Base-by-base conservation (phyloP, 1,140 invertebrate species). In the Papilio polyxenes region DNA sequence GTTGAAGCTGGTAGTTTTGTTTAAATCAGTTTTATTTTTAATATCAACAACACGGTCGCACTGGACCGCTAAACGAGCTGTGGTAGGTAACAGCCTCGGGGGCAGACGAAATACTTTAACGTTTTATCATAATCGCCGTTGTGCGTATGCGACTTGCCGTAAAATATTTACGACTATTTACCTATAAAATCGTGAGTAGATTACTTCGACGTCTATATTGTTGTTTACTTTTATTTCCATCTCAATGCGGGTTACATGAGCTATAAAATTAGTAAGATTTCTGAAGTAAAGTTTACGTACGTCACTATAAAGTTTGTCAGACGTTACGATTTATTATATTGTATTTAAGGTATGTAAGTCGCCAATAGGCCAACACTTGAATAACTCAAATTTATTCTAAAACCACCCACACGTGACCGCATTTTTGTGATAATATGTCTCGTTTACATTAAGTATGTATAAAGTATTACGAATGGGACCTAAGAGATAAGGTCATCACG, bases 121-220 rank as follows among this genome's bases (percentile, higher is more conserved):
- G 84, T 82, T 85, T 87, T 85, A 86, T 86, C 82, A 83, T 79
- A 79, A 81, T 86, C 85, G 84, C 85, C 75, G 49, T 20, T 77
- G 48, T 77, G 20, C 75, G 75, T 53, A 77, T 77, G 75, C 48
- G 75, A 77, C 44, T 31, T 23, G 75, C 75, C 75, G 75, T 86
- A 87, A 86, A 87, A 83, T 86, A 87, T 87, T 87, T 86, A 87
- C 85, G 85, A 87, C 86, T 87, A 81, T 87, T 87, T 87, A 87
- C 86, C 84, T 86, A 86, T 87, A 87, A 87, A 87, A 86, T 84
- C 23, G 77, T 78, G 53, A 72, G 62, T 82, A 78, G 59, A 80
- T 83, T 83, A 81, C 82, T 84, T 86, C 85, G 85, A 86, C 83
- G 85, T 83, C 84, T 86, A 82, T 53, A 53, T 85, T 81, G 80